phyloP scores from a whole-genome alignment of 2,113 vertebrate species.

The Bettongia penicillata region DNA sequence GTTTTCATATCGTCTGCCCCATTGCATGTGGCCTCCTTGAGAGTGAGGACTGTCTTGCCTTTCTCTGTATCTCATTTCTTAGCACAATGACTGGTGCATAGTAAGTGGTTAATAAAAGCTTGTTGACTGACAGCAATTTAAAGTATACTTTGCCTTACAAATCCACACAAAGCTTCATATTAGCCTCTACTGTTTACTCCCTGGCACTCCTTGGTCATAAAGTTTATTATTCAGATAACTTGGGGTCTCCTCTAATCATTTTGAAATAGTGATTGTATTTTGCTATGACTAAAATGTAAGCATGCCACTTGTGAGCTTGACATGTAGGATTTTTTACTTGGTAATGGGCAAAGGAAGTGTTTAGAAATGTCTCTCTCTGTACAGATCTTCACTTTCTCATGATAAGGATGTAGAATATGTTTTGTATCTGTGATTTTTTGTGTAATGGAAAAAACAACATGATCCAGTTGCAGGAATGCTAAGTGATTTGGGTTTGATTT shows the following conservation, averaged over 20 bases:
- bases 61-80: neutral
- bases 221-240: neutral
- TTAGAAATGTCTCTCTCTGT: neutral
- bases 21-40: neutral
- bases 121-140: neutral
- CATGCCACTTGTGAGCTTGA: neutral
- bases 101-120: neutral
- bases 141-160: neutral
- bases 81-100: neutral
- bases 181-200: neutral
- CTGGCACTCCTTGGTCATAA: neutral
- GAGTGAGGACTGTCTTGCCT: neutral
- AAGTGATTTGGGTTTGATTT: neutral
- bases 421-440: neutral
- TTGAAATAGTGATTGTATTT: neutral
- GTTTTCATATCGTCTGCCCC: neutral
- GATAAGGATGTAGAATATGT: neutral
- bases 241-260: neutral
- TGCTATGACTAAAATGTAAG: neutral
- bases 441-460: neutral
- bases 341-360: neutral
- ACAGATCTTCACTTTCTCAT: slow-evolving; percentile 7
- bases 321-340: neutral
- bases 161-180: neutral
- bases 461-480: neutral